Evolutionary conservation across 2,888 invertebrate genomes (phyloP).

Genomic region (Mechanitis messenoides): DNA sequence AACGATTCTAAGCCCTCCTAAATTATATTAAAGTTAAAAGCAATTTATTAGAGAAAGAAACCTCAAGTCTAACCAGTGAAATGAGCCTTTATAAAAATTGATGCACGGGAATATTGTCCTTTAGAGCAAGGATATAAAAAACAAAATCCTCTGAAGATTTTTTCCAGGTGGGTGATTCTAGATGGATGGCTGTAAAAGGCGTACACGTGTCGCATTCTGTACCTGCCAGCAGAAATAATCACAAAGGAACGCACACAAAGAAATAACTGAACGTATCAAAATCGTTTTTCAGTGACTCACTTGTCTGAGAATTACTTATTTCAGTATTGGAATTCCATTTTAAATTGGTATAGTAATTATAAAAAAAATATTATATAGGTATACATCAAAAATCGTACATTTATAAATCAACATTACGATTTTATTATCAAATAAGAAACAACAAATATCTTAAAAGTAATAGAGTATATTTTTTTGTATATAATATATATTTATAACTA

Average conservation of each 20-base stretch:
- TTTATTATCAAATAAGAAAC: no score
- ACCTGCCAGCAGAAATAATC: slow-evolving; percentile 38
- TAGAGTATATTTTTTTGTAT: no score
- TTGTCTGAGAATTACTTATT: slow-evolving; percentile 16
- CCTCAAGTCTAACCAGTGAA: slow-evolving; percentile 9
- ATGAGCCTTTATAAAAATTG: background rate
- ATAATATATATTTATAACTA: no score
- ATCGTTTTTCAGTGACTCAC: slow-evolving; percentile 25
- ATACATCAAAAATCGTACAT: no score
- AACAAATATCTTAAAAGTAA: no score
- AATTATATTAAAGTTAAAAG: slow-evolving; percentile 15
- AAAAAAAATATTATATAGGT: background rate
- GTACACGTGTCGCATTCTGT: slow-evolving; percentile 29
- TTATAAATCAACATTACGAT: no score
- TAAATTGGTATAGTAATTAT: background rate
- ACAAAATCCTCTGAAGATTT: background rate
- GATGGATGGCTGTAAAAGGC: slow-evolving; percentile 16
- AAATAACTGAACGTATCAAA: slow-evolving; percentile 29
- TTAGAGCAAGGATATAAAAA: background rate
- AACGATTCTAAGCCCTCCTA: slow-evolving; percentile 15
- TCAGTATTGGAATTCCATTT: slow-evolving; percentile 8
- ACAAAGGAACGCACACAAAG: slow-evolving; percentile 36
- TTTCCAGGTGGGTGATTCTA: slow-evolving; percentile 18
- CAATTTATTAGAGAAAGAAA: slow-evolving; percentile 5
- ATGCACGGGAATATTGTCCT: background rate